These are phyloP conservation scores for Austrofundulus limnaeus DNA, from an alignment of 2,113 vertebrate species.

Conservation along the genomic window DNA sequence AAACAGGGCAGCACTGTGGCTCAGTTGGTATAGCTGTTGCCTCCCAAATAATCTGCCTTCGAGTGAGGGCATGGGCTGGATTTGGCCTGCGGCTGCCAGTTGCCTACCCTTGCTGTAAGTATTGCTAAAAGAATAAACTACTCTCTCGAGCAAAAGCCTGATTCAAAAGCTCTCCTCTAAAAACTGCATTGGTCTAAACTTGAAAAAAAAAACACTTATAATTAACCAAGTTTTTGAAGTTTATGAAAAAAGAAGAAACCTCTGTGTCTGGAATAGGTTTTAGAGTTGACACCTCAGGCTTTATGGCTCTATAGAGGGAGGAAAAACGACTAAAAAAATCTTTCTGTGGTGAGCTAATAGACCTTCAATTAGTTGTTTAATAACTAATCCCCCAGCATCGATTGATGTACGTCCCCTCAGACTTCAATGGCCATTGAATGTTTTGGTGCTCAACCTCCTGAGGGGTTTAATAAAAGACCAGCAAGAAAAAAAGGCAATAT, in stretches of 20 bases:
- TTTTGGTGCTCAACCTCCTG: slow-evolving; percentile 1
- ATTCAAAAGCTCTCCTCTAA: neutral
- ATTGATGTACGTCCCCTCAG: slow-evolving; percentile 16
- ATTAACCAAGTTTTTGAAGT: neutral
- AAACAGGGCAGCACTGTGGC: no score
- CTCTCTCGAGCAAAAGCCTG: no score
- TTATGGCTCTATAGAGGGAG: neutral
- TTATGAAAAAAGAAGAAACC: neutral
- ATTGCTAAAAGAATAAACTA: neutral
- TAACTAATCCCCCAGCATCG: slow-evolving; percentile 26
- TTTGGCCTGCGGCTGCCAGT: no score
- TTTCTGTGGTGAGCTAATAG: neutral
- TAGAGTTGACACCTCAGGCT: slow-evolving; percentile 7
- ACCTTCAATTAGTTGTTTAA: neutral
- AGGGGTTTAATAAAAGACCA: slow-evolving; percentile 17
- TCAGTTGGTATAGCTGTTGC: no score
- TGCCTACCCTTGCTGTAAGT: neutral
- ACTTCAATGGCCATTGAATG: slow-evolving; percentile 16
- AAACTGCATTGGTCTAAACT: no score
- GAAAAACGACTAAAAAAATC: neutral
- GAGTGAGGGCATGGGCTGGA: no score
- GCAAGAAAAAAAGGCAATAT: slow-evolving; percentile 5
- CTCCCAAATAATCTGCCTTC: no score
- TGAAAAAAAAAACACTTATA: no score
- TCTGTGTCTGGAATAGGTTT: neutral